A percentile compares a stretch with the other conserved stretches of the same genome.
Evolutionary conservation across 2,113 vertebrate species (phyloP).

Genomic region (western clawed frog (Xenopus tropicalis)): UCB_Xtro_10.0 CM004443.2:49311001-49311500

Average conservation of each 20-base stretch:
- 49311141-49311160: conserved; percentile 13
- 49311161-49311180: not conserved
- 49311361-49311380: too few relatives aligned
- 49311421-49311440: too few relatives aligned
- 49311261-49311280: conserved; percentile 12
- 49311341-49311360: too few relatives aligned
- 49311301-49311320: not conserved
- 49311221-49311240: conserved; percentile 20
- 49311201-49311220: conserved; percentile 15
- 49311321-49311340: too few relatives aligned
- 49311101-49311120: conserved; percentile 8
- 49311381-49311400: too few relatives aligned
- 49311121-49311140: conserved; percentile 9
- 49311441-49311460: too few relatives aligned
- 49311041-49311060: too few relatives aligned
- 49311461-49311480: too few relatives aligned
- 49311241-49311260: conserved; percentile 26
- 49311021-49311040: too few relatives aligned
- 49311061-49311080: not conserved
- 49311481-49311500: too few relatives aligned
- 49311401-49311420: too few relatives aligned
- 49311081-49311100: not conserved
- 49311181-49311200: not conserved
- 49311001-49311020: too few relatives aligned
- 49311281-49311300: not conserved